Evolutionary conservation across 2,888 invertebrate genomes (phyloP).

Genomic region (Selenia dentaria): DNA sequence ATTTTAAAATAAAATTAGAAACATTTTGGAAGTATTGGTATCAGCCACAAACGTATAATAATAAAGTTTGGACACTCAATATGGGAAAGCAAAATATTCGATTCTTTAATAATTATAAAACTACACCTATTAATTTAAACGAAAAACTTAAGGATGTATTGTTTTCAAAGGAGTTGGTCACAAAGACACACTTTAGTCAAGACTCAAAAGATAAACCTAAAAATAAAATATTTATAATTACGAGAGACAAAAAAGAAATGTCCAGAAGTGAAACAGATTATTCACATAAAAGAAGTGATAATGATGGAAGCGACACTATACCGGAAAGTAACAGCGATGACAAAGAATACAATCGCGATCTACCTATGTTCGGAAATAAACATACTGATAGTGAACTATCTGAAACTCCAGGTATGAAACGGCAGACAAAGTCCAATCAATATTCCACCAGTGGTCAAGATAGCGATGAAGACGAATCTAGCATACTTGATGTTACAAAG

Average conservation of each 20-base stretch:
- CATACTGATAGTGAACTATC: background rate
- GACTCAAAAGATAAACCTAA: too few relatives aligned
- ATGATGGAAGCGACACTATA: background rate
- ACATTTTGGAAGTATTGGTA: constrained; percentile 31
- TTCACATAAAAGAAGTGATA: constrained; percentile 4
- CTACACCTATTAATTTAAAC: background rate
- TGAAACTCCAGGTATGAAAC: background rate
- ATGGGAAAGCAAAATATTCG: background rate
- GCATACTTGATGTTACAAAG: background rate
- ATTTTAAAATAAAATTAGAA: constrained; percentile 37
- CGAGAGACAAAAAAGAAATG: background rate
- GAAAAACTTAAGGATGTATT: background rate
- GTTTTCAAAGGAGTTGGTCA: background rate
- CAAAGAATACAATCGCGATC: too few relatives aligned
- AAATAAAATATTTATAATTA: too few relatives aligned
- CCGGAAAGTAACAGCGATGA: background rate
- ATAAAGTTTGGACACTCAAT: constrained; percentile 11
- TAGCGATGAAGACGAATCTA: background rate
- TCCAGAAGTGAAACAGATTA: constrained; percentile 1
- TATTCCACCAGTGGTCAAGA: background rate
- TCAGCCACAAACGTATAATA: background rate
- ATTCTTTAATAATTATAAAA: constrained; percentile 2
- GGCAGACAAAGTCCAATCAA: background rate
- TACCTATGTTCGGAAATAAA: background rate
- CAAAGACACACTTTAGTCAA: too few relatives aligned